Base-by-base conservation (phyloP, 1,140 invertebrate genomes). In the Ceratitis capitata region DNA sequence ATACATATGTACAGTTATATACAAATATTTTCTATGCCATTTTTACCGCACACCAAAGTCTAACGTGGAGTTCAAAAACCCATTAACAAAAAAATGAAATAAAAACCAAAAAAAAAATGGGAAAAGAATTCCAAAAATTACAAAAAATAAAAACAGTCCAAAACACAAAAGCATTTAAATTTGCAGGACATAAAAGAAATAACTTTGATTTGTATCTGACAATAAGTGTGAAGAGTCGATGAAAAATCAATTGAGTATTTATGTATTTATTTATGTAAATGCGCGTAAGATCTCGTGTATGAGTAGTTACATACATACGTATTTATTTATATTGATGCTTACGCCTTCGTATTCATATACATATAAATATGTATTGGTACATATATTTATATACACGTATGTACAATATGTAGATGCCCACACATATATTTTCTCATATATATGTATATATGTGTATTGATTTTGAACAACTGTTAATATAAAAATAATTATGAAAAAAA, bases 191-290 rank as follows among this genome's bases (percentile, higher is more conserved):
- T 69, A 69, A 69, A 39, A 69, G 32, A 69, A 69, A 69, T 69
- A 35, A 35, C 29, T 69, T 69, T 69, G 61, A 69, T 35, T 69
- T 69, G 61, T 69, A 32, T 39, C 32, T 69, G 61, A 69, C 61
- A 69, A 69, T 69, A 69, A 39, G 61, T 69, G 61, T 69, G 61
- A 69, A 69, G 61, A 69, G 32, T 69, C 61, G 61, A 35, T 69
- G 61, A 16, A 35, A n/a, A 35, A 69, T 69, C 61, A 35, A 69
- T 69, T 19, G 29, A 32, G 16, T 56, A 39, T 69, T 35, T 69
- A 69, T 69, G 61, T 69, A n/a, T 29, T 3, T 56, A 39, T 69
- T 35, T 69, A 69, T 69, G 61, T 69, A n/a, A 69, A 39, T 69
- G 35, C 12, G 4, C 29, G 29, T 35, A 69, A 12, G 32, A 35